Evolutionary conservation across 1,140 invertebrate genomes (phyloP), one percentile per base, ranked within the genome.

Genomic region (Drosophila littoralis): DNA sequence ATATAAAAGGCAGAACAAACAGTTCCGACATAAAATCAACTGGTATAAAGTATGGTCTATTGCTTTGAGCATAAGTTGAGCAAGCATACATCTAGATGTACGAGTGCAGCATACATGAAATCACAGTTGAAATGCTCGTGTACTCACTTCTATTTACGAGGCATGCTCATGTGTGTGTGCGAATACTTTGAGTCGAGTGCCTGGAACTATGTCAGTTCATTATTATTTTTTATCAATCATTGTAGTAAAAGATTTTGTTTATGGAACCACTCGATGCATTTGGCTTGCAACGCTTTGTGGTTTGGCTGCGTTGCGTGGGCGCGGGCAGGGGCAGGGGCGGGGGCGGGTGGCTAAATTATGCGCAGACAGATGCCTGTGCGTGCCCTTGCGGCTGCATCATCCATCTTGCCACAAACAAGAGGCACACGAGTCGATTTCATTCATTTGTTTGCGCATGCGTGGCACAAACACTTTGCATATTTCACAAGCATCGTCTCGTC

Each of bases 391-490:
- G 40, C 68, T 38, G 45, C 72, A 13, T 54, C 36, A 63, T 59
- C 35, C 70, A 81, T 77, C 65, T 45, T 60, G 72, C 81, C 79
- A 79, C 82, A 85, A 58, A 69, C 58, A 61, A 69, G 76, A 58
- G 61, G 78, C 82, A 64, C 51, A 54, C 68, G 61, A 73, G 70
- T 60, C 64, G 48, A 59, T 73, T 67, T 58, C 28, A 33, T 46
- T 75, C 61, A 46, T 78, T 88, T 86, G 83, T 79, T 86, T 86
- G 79, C 79, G 75, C 82, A 86, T 86, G 83, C 83, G 83, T 76
- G n/a, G 54, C 82, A 58, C 82, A 88, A 76, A 81, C 79, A 58
- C 67, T 72, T 79, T 59, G 75, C 67, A 84, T 84, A 78, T 77
- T 78, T 78, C 82, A 84, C 67, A 66, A 73, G 73, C 68, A 55